Conservation (phyloP, 2,888 invertebrate genomes). For the Meganola albula region DNA sequence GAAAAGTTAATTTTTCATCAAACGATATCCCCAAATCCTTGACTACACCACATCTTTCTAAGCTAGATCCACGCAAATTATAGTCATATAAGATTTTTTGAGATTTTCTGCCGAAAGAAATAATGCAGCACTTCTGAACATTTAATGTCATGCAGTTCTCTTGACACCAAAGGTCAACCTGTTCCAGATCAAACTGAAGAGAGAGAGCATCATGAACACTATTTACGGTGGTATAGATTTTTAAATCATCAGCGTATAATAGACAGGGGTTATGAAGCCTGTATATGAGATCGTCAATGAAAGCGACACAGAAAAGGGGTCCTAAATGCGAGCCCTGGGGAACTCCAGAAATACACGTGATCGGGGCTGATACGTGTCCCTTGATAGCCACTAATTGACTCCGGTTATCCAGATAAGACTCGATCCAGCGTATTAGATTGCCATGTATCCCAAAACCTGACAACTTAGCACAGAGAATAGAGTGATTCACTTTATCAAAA, state of each 20-base stretch:
- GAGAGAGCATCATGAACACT: not conserved
- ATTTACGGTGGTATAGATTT: slow-evolving; percentile 6
- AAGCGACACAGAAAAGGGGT: slow-evolving; percentile 13
- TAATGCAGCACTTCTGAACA: slow-evolving; percentile 6
- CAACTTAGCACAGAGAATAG: slow-evolving; percentile 4
- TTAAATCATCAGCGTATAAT: slow-evolving; percentile 17
- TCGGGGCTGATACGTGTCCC: slow-evolving; percentile 7
- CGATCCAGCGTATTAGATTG: not conserved
- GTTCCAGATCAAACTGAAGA: slow-evolving; percentile 4
- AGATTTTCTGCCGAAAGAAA: slow-evolving; percentile 4
- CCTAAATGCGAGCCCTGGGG: slow-evolving; percentile 19
- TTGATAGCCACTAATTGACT: slow-evolving; percentile 7
- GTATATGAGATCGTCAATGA: slow-evolving; percentile 10
- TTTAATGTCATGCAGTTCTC: slow-evolving; percentile 2
- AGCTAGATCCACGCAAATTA: not conserved
- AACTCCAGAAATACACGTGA: slow-evolving; percentile 8
- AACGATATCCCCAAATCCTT: slow-evolving; percentile 1
- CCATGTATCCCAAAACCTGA: slow-evolving; percentile 1
- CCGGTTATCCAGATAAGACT: slow-evolving; percentile 1
- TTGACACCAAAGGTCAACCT: slow-evolving; percentile 3
- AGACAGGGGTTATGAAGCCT: slow-evolving; percentile 1
- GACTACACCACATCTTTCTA: not conserved
- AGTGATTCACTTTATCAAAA: slow-evolving; percentile 14
- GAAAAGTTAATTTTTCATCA: not conserved
- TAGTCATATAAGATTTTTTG: slow-evolving; percentile 2